Base-by-base conservation (phyloP, 2,797 vertebrate species). In the Platalea minor region DNA sequence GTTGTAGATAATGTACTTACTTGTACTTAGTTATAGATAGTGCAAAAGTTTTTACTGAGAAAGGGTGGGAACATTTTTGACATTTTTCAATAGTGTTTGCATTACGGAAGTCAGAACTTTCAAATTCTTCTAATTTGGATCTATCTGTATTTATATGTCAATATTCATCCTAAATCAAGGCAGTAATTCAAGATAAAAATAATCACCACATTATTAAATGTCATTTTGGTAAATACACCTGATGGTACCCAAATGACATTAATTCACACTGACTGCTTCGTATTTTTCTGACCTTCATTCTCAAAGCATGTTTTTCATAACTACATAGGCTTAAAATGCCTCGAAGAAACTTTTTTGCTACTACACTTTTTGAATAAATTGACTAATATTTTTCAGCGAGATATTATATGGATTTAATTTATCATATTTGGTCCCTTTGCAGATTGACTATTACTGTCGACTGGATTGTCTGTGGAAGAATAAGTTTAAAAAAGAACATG, bases 361-460 rank as follows among this genome's bases (percentile, higher is more conserved):
- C 37, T n/a, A 11, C 5, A 4, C n/a, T 53, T 80, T n/a, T 46
- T 26, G 25, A 82, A 70, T 70, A 76, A 82, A 43, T 41, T 39
- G 21, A 14, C 59, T 48, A 28, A 10, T 69, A n/a, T 59, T 89
- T 90, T 94, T 50, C 53, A 39, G 26, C 0, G 0, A 51, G 35
- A 11, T 73, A 50, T 29, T 56, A 18, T 15, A n/a, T 26, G 20
- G 31, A 24, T 56, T 68, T 74, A 54, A 59, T 54, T 75, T 64
- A 17, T 79, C 10, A 2, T 41, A 25, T 46, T 51, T 43, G 43
- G 15, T 78, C 50, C 43, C 13, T 90, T 93, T 84, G 67, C 95
- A 99, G 99, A 99, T 99, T 9, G 99, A 99, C 96, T 99, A 98
- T 86, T 99, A 99, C 97, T 99, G 98, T 96, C 98, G 99, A 37